A percentile compares a stretch with the other conserved stretches of the same genome.
Conservation (phyloP, 1,140 invertebrate species). For the Eciton burchellii region DNA sequence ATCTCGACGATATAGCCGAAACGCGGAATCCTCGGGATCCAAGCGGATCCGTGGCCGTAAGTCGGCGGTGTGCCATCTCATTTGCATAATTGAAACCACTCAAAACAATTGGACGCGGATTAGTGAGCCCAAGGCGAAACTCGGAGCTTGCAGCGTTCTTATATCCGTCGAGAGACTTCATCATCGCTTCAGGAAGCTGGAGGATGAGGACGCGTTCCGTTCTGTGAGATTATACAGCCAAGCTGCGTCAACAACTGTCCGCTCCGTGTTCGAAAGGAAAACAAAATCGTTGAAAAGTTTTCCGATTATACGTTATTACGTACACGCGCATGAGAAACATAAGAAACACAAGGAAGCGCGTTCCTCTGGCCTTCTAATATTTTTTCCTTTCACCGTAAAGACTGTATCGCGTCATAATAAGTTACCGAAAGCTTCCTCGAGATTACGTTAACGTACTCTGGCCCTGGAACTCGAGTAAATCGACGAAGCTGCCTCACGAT, state of each 20-base stretch:
- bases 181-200: background rate
- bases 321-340: background rate
- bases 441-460: background rate
- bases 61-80: constrained; percentile 74
- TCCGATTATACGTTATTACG: constrained; percentile 29
- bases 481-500: no score
- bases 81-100: constrained; percentile 82
- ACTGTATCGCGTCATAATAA: background rate
- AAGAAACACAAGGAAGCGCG: background rate
- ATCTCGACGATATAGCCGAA: constrained; percentile 42
- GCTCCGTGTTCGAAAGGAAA: constrained; percentile 1
- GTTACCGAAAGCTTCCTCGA: constrained; percentile 11
- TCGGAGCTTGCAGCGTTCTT: constrained; percentile 41
- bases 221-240: constrained; percentile 25
- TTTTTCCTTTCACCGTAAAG: background rate
- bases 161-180: constrained; percentile 36
- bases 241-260: constrained; percentile 10
- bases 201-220: background rate
- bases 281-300: constrained; percentile 30
- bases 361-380: background rate
- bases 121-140: constrained; percentile 62
- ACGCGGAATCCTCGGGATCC: constrained; percentile 63
- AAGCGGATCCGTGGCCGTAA: constrained; percentile 59
- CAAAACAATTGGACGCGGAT: constrained; percentile 80
- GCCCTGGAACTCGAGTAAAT: no score